A percentile compares a stretch with the other conserved stretches of the same genome.
These are phyloP conservation scores for Amblyopsis hoosieri DNA, from an alignment of 2,797 vertebrate species.

Conservation along the genomic window DNA sequence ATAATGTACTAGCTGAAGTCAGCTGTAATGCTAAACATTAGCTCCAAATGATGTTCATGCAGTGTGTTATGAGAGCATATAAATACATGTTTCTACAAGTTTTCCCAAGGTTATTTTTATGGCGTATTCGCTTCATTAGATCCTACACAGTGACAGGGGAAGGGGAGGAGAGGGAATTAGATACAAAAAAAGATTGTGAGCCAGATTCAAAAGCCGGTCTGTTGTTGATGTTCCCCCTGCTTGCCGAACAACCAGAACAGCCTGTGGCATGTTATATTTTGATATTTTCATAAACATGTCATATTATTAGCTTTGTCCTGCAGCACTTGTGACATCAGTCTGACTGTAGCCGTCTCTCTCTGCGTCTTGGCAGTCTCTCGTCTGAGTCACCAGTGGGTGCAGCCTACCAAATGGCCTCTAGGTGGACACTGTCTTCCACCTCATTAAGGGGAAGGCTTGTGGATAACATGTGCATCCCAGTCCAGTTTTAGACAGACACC, in stretches of 20 bases:
- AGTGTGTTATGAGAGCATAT: neutral
- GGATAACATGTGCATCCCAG: slow-evolving; percentile 56
- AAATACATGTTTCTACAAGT: neutral
- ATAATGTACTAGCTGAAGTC: neutral
- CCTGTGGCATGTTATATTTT: slow-evolving; percentile 61
- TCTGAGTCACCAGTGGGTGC: slow-evolving; percentile 73
- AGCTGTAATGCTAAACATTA: neutral
- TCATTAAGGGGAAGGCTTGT: slow-evolving; percentile 69
- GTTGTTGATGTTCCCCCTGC: slow-evolving; percentile 10
- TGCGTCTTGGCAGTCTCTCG: slow-evolving; percentile 63
- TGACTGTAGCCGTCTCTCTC: slow-evolving; percentile 62
- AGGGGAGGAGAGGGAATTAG: neutral
- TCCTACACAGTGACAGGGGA: slow-evolving; percentile 4
- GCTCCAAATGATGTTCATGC: neutral
- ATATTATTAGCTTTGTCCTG: slow-evolving; percentile 76
- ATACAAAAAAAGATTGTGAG: slow-evolving; percentile 16
- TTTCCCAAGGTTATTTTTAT: neutral
- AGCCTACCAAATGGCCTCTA: slow-evolving; percentile 68
- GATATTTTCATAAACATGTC: slow-evolving; percentile 68
- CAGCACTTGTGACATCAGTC: slow-evolving; percentile 64
- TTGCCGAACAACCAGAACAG: slow-evolving; percentile 50
- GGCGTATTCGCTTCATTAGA: slow-evolving; percentile 7
- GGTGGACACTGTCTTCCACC: slow-evolving; percentile 65
- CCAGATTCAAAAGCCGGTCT: slow-evolving; percentile 42
- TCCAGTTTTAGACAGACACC: slow-evolving; percentile 65